Evolutionary conservation across 2,113 vertebrate genomes (phyloP).

Genomic region (Brachyistius frenatus): DNA sequence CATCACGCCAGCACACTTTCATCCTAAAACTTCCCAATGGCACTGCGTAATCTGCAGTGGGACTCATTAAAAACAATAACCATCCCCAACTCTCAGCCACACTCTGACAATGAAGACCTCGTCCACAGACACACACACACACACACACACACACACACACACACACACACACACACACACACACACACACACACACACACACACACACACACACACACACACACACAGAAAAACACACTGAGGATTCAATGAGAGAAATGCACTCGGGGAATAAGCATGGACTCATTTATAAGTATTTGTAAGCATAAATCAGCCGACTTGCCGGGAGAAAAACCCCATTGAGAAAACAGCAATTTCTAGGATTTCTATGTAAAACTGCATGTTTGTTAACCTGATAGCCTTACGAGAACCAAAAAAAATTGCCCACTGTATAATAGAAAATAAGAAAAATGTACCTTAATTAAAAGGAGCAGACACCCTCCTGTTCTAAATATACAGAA

Average conservation of each 20-base stretch:
- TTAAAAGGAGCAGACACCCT: not conserved
- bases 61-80: slow-evolving; percentile 78
- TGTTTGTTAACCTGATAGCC: not conserved
- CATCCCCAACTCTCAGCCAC: slow-evolving; percentile 43
- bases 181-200: no score
- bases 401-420: not conserved
- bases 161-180: no score
- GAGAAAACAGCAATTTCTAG: not conserved
- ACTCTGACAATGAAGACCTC: slow-evolving; percentile 50
- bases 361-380: not conserved
- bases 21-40: slow-evolving; percentile 47
- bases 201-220: slow-evolving; percentile 8
- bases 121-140: slow-evolving; percentile 19
- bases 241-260: slow-evolving; percentile 51
- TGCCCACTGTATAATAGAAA: not conserved
- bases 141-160: no score
- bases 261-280: slow-evolving; percentile 41
- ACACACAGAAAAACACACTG: slow-evolving; percentile 32
- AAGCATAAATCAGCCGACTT: slow-evolving; percentile 30
- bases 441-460: not conserved
- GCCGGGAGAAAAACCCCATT: not conserved
- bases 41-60: slow-evolving; percentile 54
- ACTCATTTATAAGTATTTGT: slow-evolving; percentile 61
- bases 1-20: slow-evolving; percentile 9
- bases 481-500: slow-evolving; percentile 60